phyloP scores from a whole-genome alignment of 2,797 vertebrate genomes.

The Pangasius krempfi region DNA sequence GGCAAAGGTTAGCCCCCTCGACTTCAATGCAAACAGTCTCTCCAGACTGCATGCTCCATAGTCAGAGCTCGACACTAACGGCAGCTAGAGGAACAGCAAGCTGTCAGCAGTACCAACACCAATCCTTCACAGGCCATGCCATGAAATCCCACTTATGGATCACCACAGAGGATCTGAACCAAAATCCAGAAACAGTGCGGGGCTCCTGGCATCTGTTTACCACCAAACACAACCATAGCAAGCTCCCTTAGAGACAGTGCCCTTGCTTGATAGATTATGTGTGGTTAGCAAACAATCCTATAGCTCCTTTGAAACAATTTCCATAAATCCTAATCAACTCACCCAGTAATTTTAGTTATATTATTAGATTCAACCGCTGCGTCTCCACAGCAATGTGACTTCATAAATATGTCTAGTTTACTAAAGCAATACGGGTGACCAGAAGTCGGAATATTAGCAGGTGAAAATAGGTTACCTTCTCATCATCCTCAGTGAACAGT shows the following conservation, averaged over 20 bases:
- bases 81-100: background rate
- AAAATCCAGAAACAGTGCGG: background rate
- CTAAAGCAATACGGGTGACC: background rate
- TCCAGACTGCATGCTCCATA: background rate
- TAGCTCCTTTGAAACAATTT: background rate
- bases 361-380: background rate
- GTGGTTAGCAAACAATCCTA: background rate
- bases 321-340: background rate
- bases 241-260: background rate
- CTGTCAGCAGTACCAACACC: background rate
- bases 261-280: background rate
- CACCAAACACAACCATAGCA: background rate
- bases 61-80: background rate
- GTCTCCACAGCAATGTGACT: background rate
- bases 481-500: constrained; percentile 93
- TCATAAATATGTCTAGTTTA: background rate
- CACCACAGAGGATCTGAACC: background rate
- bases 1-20: background rate
- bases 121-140: background rate
- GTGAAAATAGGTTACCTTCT: constrained; percentile 76
- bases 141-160: background rate
- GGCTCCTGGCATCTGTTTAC: background rate
- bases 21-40: background rate
- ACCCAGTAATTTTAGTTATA: background rate
- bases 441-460: background rate